Conservation (phyloP, 2,888 invertebrate species). For the Gymnocheta viridis region DNA sequence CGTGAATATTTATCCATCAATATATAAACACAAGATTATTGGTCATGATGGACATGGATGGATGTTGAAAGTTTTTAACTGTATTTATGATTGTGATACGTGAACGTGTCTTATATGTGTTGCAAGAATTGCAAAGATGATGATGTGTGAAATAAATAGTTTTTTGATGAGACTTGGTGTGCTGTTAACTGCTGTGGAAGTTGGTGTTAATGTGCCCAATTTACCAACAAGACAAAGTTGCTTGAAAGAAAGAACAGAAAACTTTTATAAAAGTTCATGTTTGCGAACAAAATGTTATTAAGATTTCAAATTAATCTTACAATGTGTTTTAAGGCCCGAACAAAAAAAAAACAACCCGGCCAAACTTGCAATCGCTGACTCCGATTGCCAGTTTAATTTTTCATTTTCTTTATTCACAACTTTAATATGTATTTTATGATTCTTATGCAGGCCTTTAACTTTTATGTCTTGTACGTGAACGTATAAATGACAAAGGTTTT, state of each 20-base stretch:
- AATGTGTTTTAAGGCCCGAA: neutral
- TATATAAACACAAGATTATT: slow-evolving; percentile 41
- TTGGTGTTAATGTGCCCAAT: slow-evolving; percentile 1
- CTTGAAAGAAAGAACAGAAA: neutral
- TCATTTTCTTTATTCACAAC: neutral
- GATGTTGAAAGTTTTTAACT: slow-evolving; percentile 22
- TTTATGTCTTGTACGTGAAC: neutral
- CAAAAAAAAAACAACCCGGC: neutral
- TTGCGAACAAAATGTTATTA: neutral
- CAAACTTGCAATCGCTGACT: neutral
- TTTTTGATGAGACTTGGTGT: neutral
- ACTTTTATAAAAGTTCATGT: neutral
- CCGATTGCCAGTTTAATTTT: neutral
- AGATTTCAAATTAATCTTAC: neutral
- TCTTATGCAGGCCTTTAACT: neutral
- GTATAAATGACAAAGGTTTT: slow-evolving; percentile 17
- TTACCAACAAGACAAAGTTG: neutral
- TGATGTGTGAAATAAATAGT: neutral
- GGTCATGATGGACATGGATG: slow-evolving; percentile 43
- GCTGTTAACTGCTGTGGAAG: neutral
- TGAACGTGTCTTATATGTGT: neutral
- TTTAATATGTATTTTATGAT: neutral
- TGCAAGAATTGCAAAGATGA: neutral
- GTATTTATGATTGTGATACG: slow-evolving; percentile 45
- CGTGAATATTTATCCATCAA: slow-evolving; percentile 12